A percentile compares a stretch with the other conserved stretches of the same genome.
phyloP scores from a whole-genome alignment of 2,888 invertebrate genomes.

The Cheiracanthium punctorium region DNA sequence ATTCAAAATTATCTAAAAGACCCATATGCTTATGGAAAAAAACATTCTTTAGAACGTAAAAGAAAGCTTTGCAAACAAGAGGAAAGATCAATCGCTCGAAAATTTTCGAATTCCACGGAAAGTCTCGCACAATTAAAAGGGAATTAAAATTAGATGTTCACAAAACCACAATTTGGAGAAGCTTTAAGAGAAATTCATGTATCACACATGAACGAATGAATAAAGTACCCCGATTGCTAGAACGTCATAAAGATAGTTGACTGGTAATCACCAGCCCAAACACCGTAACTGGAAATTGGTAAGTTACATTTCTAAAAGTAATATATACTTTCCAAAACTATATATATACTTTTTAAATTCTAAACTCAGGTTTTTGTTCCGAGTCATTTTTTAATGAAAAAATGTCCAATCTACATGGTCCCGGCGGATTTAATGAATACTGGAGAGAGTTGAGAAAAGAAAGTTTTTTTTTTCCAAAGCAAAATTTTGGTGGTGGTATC shows the following conservation, averaged over 20 bases:
- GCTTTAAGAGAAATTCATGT: neutral
- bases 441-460: no score
- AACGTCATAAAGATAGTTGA: no score
- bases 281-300: no score
- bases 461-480: no score
- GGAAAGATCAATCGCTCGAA: neutral
- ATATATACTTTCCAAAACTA: neutral
- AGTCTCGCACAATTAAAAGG: neutral
- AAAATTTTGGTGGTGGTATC: no score
- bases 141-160: neutral
- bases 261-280: no score
- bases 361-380: neutral
- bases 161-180: conserved; percentile 1
- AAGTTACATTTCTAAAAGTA: neutral
- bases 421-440: no score
- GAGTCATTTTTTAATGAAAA: neutral
- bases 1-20: neutral
- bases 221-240: no score
- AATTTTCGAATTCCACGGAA: neutral
- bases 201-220: neutral
- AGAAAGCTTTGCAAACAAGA: neutral
- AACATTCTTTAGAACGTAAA: conserved; percentile 1
- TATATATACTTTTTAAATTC: neutral
- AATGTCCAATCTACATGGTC: no score
- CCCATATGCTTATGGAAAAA: conserved; percentile 1